Percentiles rank a stretch among this genome's conserved stretches.
phyloP scores from a whole-genome alignment of 2,888 invertebrate genomes.

The Cyclophora punctaria region DNA sequence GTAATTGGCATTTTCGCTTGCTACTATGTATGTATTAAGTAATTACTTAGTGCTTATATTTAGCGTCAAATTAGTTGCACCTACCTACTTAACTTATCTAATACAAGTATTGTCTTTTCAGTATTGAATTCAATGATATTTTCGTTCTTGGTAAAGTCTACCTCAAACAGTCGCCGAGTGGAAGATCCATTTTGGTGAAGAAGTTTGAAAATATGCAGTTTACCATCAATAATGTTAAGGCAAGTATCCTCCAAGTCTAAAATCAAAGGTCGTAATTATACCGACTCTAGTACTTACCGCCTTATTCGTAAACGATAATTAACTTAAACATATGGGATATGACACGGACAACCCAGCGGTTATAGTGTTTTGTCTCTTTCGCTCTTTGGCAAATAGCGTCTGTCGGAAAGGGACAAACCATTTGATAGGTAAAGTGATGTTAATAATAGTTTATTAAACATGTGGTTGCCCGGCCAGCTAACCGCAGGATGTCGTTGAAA shows the following conservation, averaged over 20 bases:
- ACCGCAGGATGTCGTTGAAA: not conserved
- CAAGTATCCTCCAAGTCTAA: constrained; percentile 18
- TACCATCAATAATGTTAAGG: constrained; percentile 27
- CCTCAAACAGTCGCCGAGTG: constrained; percentile 33
- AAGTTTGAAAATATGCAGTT: constrained; percentile 31
- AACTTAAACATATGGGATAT: no score
- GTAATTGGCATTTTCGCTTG: constrained; percentile 12
- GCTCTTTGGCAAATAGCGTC: no score
- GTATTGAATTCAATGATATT: constrained; percentile 31
- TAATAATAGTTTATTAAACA: no score
- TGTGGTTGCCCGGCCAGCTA: not conserved
- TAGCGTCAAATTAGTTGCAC: not conserved
- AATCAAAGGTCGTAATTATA: no score
- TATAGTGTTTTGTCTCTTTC: no score
- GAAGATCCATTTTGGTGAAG: constrained; percentile 34
- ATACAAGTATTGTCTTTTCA: constrained; percentile 18
- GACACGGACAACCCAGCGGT: no score
- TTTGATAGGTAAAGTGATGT: no score
- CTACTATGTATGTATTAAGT: not conserved
- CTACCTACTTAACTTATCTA: not conserved
- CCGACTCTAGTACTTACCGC: no score
- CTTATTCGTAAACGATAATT: no score
- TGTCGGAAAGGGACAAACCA: no score
- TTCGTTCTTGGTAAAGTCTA: constrained; percentile 32
- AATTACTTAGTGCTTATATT: not conserved